Evolutionary conservation across 2,113 vertebrate genomes (phyloP).

Genomic region (Epinephelus cyanopodus): DNA sequence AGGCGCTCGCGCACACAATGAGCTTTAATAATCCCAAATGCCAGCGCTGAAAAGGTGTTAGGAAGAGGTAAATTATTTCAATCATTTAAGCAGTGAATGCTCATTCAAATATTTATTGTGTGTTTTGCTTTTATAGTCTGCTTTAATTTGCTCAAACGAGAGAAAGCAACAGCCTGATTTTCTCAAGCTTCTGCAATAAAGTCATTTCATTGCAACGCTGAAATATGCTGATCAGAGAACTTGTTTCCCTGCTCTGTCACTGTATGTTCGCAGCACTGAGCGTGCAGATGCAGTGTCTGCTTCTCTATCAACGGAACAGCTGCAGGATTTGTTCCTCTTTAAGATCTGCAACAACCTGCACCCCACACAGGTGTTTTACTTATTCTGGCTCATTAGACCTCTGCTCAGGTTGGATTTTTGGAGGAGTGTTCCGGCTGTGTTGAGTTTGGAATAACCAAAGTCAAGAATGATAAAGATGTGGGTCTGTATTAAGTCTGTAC

Average conservation of each 20-base stretch:
- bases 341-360: neutral
- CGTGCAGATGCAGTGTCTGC: neutral
- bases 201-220: neutral
- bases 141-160: neutral
- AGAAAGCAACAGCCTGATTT: constrained; percentile 5
- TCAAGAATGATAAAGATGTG: no score
- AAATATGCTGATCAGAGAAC: constrained; percentile 8
- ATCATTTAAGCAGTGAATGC: neutral
- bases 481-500: neutral
- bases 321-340: constrained; percentile 20
- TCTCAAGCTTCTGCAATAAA: neutral
- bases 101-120: neutral
- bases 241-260: constrained; percentile 6
- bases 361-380: constrained; percentile 5
- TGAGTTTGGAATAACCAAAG: neutral
- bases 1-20: neutral
- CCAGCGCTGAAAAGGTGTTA: constrained; percentile 4
- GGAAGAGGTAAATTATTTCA: neutral
- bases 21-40: constrained; percentile 10
- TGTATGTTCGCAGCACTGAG: neutral
- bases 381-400: neutral
- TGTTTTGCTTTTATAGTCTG: constrained; percentile 2
- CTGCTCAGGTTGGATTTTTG: neutral
- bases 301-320: constrained; percentile 19
- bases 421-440: neutral